These are phyloP conservation scores for Phenganax marumi DNA, from an alignment of 92 coral and sea anemone species.

Conservation along the genomic window DNA sequence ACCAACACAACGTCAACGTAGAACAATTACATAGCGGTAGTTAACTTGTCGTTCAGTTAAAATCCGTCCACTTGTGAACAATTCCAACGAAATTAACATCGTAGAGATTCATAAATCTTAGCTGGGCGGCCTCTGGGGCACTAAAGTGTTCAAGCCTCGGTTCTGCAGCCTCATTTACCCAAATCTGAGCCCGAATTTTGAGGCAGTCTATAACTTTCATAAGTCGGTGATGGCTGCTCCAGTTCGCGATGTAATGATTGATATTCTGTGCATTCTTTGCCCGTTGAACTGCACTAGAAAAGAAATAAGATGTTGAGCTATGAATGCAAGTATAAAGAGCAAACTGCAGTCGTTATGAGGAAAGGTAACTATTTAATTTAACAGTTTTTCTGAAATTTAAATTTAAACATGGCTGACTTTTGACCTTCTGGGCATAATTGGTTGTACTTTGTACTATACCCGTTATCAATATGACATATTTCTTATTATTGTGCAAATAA, in stretches of 20 bases:
- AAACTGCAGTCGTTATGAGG: neutral
- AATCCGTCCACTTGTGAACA: no score
- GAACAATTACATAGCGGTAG: no score
- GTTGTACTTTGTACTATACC: neutral
- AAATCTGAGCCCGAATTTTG: conserved; percentile 1
- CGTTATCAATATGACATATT: no score
- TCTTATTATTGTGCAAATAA: no score
- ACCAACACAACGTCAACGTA: no score
- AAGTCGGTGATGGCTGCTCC: conserved; percentile 27
- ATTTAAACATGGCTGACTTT: neutral
- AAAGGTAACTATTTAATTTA: neutral
- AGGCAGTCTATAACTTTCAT: conserved; percentile 20
- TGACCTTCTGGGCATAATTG: neutral
- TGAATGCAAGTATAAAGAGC: neutral
- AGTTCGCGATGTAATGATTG: conserved; percentile 39
- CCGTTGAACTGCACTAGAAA: conserved; percentile 19
- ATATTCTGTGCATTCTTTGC: conserved; percentile 3
- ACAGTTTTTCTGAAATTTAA: neutral
- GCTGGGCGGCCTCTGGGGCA: neutral
- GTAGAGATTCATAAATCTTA: no score
- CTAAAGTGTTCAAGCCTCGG: neutral
- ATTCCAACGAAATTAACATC: no score
- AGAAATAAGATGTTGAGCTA: neutral
- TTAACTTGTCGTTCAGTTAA: no score
- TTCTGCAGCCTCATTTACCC: conserved; percentile 21